Evolutionary conservation across 2,888 invertebrate species (phyloP).

Genomic region (Polietes domitor): DNA sequence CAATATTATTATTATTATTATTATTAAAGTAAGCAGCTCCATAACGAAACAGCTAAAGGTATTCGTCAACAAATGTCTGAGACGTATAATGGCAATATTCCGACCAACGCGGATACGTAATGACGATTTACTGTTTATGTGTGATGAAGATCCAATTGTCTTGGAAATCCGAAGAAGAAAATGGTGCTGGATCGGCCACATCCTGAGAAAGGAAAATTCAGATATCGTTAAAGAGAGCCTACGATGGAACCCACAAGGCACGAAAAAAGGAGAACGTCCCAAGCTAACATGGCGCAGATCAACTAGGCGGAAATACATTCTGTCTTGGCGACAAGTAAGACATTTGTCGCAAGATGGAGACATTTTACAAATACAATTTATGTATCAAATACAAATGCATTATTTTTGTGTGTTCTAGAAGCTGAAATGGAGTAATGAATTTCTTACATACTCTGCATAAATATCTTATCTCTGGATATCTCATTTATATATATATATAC

Average conservation of each 20-base stretch:
- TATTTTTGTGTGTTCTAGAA: too few species aligned
- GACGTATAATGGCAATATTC: not conserved
- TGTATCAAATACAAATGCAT: too few species aligned
- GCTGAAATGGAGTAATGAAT: too few species aligned
- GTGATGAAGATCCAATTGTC: not conserved
- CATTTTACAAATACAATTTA: too few species aligned
- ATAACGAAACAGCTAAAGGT: not conserved
- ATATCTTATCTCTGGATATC: too few species aligned
- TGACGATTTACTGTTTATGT: not conserved
- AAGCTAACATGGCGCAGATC: not conserved
- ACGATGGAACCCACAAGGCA: not conserved
- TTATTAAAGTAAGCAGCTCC: not conserved
- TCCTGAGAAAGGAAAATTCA: not conserved
- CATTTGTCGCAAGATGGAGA: too few species aligned
- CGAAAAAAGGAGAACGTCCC: not conserved
- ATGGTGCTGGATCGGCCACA: not conserved
- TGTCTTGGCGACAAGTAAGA: too few species aligned
- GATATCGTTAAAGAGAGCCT: not conserved
- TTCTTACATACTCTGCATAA: too few species aligned
- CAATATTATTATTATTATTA: not conserved
- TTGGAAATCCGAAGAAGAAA: not conserved
- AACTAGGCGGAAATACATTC: too few species aligned
- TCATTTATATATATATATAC: too few species aligned
- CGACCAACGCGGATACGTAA: not conserved
- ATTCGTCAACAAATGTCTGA: not conserved